phyloP scores from a whole-genome alignment of 2,888 invertebrate species.

The Epiblema foenella region DNA sequence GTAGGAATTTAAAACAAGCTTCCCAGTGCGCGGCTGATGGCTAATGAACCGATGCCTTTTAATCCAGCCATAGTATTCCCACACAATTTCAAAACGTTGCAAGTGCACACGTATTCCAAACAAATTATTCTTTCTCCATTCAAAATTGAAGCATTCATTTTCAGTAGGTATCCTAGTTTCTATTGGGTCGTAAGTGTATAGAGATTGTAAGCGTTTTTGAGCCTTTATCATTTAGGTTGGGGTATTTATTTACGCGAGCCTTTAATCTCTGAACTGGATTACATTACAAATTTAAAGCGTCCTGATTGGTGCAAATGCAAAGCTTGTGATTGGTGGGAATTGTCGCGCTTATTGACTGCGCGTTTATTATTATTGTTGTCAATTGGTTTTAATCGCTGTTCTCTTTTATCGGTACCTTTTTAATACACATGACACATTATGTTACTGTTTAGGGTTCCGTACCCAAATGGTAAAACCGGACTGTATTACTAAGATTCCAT shows the following conservation, averaged over 20 bases:
- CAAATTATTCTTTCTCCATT: slow-evolving; percentile 7
- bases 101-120: slow-evolving; percentile 8
- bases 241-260: slow-evolving; percentile 43
- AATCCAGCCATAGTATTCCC: slow-evolving; percentile 41
- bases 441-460: too few species aligned
- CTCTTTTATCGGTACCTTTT: not conserved
- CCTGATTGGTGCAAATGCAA: slow-evolving; percentile 44
- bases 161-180: not conserved
- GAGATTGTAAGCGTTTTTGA: slow-evolving; percentile 32
- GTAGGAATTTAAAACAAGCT: slow-evolving; percentile 39
- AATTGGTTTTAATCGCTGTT: slow-evolving; percentile 4
- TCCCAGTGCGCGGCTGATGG: slow-evolving; percentile 19
- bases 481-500: too few species aligned
- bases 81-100: not conserved
- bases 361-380: slow-evolving; percentile 42
- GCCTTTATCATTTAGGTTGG: not conserved
- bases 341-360: slow-evolving; percentile 48
- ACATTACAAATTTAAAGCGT: slow-evolving; percentile 59
- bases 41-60: slow-evolving; percentile 42
- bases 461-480: too few species aligned
- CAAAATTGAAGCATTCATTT: slow-evolving; percentile 15
- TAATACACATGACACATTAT: not conserved
- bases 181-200: not conserved
- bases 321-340: slow-evolving; percentile 49
- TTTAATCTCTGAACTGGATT: slow-evolving; percentile 54